Base-by-base conservation (phyloP, 2,888 invertebrate genomes). In the Hartigia nigra region DNA sequence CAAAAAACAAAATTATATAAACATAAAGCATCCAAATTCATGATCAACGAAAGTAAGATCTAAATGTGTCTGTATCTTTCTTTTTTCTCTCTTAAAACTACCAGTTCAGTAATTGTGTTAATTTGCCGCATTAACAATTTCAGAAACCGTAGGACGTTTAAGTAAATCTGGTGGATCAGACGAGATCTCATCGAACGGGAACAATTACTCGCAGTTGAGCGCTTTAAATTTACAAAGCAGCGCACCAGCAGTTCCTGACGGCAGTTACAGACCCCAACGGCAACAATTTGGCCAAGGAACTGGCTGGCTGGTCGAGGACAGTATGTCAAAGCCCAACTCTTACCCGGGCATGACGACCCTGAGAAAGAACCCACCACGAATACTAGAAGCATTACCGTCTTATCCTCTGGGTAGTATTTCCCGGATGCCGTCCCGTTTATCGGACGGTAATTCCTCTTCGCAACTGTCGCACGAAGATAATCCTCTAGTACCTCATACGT, bases 151-250 rank as follows among this genome's bases (percentile, higher is more conserved):
- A 5, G 88, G 84, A 55, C 85, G 91, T 32, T 77, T 89, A 32
- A 90, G 91, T 81, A 91, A 87, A 79, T 91, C 91, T 1, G 91
- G 91, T 14, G 90, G 91, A 3, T 90, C 91, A 0, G 90, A 90
- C 69, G 91, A 91, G 11, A 55, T 80, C 1, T 79, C 31, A 80
- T 70, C 70, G 76, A 80, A 77, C 3, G 80, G 74, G 1, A 84
- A 81, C 79, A 84, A 84, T 34, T 85, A 85, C 80, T 82, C 84
- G 4, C 90, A 88, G 76, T 75, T 89, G 75, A 90, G 88, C 78
- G 86, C 89, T 5, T 69, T 91, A 32, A 90, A 89, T 83, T 82
- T 89, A 5, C 90, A 91, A 81, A 88, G 85, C 76, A 87, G 86
- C 77, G 84, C 87, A 5, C 86, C 86, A 1, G 78, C 84, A 37